Conservation (phyloP, 2,113 vertebrate genomes). For the Calyptommatus sinebrachiatus region DNA sequence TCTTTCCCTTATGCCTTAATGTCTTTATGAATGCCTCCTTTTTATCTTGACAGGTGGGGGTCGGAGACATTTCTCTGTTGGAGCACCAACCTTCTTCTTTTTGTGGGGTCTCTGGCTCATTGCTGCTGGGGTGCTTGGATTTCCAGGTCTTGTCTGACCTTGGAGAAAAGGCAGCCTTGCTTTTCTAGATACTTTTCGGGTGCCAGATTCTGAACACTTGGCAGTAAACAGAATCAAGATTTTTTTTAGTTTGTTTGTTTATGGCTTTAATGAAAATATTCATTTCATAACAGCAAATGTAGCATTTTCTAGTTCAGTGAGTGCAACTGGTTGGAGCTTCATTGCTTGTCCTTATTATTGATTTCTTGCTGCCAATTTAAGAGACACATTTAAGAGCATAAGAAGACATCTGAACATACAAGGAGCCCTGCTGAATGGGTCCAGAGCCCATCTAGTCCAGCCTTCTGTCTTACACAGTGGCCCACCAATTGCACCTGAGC, state of each 20-base stretch:
- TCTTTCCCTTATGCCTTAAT: accelerated
- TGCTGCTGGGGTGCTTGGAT: not conserved
- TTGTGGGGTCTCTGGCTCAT: conserved; percentile 13
- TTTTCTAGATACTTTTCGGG: too few species aligned
- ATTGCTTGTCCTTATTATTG: not conserved
- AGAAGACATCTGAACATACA: too few species aligned
- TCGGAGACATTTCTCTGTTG: accelerated
- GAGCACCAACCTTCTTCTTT: accelerated
- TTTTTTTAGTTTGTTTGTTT: not conserved
- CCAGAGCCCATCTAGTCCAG: too few species aligned
- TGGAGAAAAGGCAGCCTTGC: too few species aligned
- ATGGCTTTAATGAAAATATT: not conserved
- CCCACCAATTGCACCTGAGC: too few species aligned
- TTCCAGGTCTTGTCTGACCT: not conserved
- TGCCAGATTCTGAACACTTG: not conserved
- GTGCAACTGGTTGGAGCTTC: too few species aligned
- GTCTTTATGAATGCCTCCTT: accelerated
- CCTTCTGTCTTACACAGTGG: too few species aligned
- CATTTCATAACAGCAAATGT: not conserved
- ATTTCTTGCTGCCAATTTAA: too few species aligned
- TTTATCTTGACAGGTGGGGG: not conserved
- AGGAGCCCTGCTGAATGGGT: too few species aligned
- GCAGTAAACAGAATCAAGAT: too few species aligned
- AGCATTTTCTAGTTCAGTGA: not conserved
- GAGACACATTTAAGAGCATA: too few species aligned